A percentile compares a stretch with the other conserved stretches of the same genome.
Evolutionary conservation across 92 coral and sea anemone genomes (phyloP).

Genomic region (Actinernus sp.): DNA sequence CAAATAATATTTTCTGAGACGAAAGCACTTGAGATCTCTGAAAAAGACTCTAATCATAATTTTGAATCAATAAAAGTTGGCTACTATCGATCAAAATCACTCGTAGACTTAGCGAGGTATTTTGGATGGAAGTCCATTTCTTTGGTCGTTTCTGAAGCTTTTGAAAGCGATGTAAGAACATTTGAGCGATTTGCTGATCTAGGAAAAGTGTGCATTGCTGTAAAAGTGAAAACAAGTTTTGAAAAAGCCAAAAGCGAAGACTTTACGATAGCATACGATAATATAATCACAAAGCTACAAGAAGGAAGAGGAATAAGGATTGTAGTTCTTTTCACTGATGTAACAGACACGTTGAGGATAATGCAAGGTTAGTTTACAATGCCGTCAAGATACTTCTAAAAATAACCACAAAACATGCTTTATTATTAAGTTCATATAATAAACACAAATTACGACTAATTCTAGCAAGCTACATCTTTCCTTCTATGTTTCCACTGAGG

Average conservation of each 20-base stretch:
- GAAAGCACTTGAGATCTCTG: neutral
- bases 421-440: no score
- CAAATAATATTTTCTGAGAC: constrained; percentile 51
- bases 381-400: no score
- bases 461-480: no score
- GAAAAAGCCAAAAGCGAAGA: neutral
- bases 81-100: constrained; percentile 70
- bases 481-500: no score
- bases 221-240: neutral
- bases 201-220: constrained; percentile 66
- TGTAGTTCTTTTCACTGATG: constrained; percentile 11
- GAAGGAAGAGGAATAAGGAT: constrained; percentile 4
- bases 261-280: neutral
- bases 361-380: constrained; percentile 20
- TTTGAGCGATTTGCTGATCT: constrained; percentile 51
- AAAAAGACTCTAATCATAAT: neutral
- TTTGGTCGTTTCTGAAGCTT: constrained; percentile 36
- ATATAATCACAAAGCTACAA: neutral
- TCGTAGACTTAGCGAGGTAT: constrained; percentile 58
- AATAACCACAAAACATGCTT: no score
- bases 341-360: neutral
- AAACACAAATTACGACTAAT: no score
- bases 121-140: constrained; percentile 74
- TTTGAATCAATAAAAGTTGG: constrained; percentile 64
- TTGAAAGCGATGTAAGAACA: constrained; percentile 36